Conservation (phyloP, 2,797 vertebrate genomes). For the Tinamus major region DNA sequence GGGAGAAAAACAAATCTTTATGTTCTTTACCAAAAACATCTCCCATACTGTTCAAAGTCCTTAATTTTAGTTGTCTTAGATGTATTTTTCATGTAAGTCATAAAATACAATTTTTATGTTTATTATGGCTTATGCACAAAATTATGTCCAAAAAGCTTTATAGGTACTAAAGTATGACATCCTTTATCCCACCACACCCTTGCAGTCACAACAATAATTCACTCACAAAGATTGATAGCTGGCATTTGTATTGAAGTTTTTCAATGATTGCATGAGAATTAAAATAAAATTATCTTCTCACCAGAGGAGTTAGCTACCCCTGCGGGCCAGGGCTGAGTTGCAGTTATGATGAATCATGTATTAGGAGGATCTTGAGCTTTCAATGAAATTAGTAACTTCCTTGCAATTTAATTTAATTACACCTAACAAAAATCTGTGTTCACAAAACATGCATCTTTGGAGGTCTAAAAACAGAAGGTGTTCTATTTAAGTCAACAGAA, state of each 20-base stretch:
- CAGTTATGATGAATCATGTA: constrained; percentile 69
- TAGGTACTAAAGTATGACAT: constrained; percentile 75
- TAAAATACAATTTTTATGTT: constrained; percentile 66
- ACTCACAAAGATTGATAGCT: constrained; percentile 79
- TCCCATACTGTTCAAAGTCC: constrained; percentile 27
- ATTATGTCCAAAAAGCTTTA: constrained; percentile 77
- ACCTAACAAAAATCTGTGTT: constrained; percentile 67
- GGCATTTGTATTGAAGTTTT: constrained; percentile 73
- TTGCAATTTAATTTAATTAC: constrained; percentile 76
- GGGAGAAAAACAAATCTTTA: constrained; percentile 20
- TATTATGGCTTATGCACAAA: constrained; percentile 75
- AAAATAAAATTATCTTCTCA: constrained; percentile 85
- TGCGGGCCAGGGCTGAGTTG: constrained; percentile 69
- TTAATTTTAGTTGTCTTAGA: constrained; percentile 68
- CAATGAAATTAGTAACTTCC: constrained; percentile 80
- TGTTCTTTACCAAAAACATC: neutral
- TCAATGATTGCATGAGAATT: constrained; percentile 82
- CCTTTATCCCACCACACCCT: constrained; percentile 76
- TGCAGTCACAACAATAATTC: constrained; percentile 76
- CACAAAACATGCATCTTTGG: constrained; percentile 46
- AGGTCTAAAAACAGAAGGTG: constrained; percentile 68
- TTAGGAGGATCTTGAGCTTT: constrained; percentile 70
- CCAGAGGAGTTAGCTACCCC: constrained; percentile 72
- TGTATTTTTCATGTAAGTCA: constrained; percentile 64
- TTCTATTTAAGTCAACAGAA: neutral